Base-by-base conservation (phyloP, 2,113 vertebrate genomes). In the Glaucomys volans region DNA sequence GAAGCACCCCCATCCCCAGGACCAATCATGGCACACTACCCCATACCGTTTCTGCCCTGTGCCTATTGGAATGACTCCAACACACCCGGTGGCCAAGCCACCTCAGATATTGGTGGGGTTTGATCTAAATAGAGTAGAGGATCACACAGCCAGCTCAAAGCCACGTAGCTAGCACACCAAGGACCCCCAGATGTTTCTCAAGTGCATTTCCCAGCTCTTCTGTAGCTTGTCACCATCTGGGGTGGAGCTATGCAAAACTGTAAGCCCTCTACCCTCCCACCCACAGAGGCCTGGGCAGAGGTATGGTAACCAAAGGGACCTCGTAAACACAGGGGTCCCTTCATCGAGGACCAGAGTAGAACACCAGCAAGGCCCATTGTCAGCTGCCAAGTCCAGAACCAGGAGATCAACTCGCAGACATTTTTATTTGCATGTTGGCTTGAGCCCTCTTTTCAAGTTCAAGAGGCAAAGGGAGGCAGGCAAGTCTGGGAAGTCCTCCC, bases 351-450 rank as follows among this genome's bases (percentile, higher is more conserved):
- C 4, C 5, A 18, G 28, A 16, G 17, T 20, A 2, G 18, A 44
- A 35, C 2, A 28, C 35, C 37, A 24, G 79, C 35, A 59, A 50
- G 85, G 54, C 8, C 2, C 82, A 4, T 9, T 37, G 9, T 26
- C 35, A 30, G 7, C 5, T 8, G 72, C 14, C n/a, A 54, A 83
- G 44, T 80, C 50, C 4, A 77, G 86, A 93, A 44, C 50, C 35
- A 59, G 71, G 75, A 52, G 69, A 37, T 66, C 37, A 5, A 28
- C 30, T 67, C 20, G 44, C 47, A 69, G 86, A 67, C 22, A 17
- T 57, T 79, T 96, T 96, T 94, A 97, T 97, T 97, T 62, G 54
- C 79, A 16, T 44, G 52, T 93, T 54, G 40, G 62, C 75, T 54
- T n/a, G 50, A 3, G 22, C 35, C 62, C 30, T 72, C 37, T 40